Conservation (phyloP, 1,140 invertebrate species). For the Bombus waltoni region DNA sequence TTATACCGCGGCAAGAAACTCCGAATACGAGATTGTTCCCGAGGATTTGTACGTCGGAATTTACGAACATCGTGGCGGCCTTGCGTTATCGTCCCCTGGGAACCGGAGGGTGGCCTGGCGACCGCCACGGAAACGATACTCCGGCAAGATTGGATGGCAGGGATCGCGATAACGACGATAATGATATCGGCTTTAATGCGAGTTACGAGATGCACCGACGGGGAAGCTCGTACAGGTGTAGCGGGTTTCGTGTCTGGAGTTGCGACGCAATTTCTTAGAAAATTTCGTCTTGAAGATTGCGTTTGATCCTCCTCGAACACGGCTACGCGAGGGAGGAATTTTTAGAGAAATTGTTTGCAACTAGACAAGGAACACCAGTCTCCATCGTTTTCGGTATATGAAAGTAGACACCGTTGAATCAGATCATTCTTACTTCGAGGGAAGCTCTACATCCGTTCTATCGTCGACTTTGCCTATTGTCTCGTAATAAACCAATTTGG, state of each 20-base stretch:
- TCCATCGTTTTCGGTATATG: background rate
- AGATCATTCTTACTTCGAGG: too few relatives aligned
- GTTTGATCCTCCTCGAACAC: background rate
- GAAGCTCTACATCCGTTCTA: too few relatives aligned
- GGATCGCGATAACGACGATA: slow-evolving; percentile 14
- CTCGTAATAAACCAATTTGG: too few relatives aligned
- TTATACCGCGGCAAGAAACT: slow-evolving; percentile 18
- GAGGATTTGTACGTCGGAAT: slow-evolving; percentile 39
- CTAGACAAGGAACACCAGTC: background rate
- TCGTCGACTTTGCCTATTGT: too few relatives aligned
- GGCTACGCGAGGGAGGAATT: background rate
- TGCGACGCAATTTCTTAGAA: background rate
- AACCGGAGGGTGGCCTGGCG: background rate
- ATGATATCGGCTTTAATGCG: slow-evolving; percentile 7
- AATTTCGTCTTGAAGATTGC: background rate
- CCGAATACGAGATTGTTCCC: slow-evolving; percentile 25
- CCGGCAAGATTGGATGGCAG: slow-evolving; percentile 11
- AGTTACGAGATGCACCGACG: background rate
- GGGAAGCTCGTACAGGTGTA: background rate
- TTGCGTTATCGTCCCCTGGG: slow-evolving; percentile 29
- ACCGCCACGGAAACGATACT: background rate
- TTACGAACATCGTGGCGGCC: slow-evolving; percentile 6
- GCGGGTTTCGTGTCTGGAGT: background rate
- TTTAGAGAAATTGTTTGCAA: background rate
- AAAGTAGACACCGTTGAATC: too few relatives aligned